Evolutionary conservation across 2,888 invertebrate species (phyloP).

Genomic region (Gortyna flavago): DNA sequence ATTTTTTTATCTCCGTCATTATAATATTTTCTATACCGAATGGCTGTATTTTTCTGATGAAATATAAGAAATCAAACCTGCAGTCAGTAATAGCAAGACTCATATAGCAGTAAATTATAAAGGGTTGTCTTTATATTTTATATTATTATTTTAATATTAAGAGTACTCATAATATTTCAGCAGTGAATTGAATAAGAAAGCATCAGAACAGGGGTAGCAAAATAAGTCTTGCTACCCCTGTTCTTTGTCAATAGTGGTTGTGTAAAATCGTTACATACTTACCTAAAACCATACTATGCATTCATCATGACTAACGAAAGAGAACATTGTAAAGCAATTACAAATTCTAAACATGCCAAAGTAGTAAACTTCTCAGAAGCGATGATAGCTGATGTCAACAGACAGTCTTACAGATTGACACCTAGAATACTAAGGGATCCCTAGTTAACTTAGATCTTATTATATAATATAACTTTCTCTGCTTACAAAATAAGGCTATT

Average conservation of each 20-base stretch:
- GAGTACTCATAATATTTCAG: neutral
- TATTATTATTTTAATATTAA: too few relatives aligned
- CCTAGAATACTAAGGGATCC: slow-evolving; percentile 52
- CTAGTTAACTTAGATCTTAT: slow-evolving; percentile 16
- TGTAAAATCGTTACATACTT: neutral
- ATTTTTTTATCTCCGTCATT: too few relatives aligned
- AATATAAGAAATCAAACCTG: too few relatives aligned
- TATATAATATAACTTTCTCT: slow-evolving; percentile 34
- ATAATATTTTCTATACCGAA: too few relatives aligned
- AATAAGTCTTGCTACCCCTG: neutral
- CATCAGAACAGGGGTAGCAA: neutral
- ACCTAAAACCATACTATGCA: neutral
- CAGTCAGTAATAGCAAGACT: too few relatives aligned
- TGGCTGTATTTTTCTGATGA: too few relatives aligned
- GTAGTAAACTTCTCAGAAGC: slow-evolving; percentile 50
- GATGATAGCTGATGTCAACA: slow-evolving; percentile 55
- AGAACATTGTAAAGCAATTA: slow-evolving; percentile 22
- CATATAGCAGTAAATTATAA: too few relatives aligned
- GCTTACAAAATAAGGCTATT: neutral
- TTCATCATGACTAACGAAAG: slow-evolving; percentile 25
- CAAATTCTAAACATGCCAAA: slow-evolving; percentile 50
- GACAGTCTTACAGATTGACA: slow-evolving; percentile 15
- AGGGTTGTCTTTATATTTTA: too few relatives aligned
- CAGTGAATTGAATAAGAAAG: neutral
- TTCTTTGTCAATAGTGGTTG: neutral